Evolutionary conservation across 1,140 invertebrate genomes (phyloP), one percentile per base, ranked within the genome.

Genomic region (Brachionus asplanchnoidis): DNA sequence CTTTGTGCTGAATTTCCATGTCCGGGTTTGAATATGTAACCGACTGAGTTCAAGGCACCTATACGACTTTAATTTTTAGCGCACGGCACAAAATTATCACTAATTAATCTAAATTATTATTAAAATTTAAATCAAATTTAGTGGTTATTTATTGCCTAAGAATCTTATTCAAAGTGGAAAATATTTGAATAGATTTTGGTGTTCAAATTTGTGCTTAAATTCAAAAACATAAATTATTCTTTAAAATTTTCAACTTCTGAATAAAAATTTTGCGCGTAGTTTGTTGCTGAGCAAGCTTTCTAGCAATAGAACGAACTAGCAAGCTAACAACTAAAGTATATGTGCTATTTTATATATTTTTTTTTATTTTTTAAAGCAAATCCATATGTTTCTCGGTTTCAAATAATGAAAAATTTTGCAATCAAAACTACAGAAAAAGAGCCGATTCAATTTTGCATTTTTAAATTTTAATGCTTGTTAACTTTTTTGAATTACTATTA

Each of bases 191-290:
- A 0, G 66, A 36, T 70, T 70, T 70, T 26, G 11, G 32, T 73
- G 32, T 73, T 42, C 2, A 42, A 73, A 42, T 73, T 73, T 40
- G 68, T 73, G 68, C 68, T 73, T 73, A 20, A 42, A 73, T 20
- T 20, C 32, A 73, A 73, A 73, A 73, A 42, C 68, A 73, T 73
- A 73, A 73, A 73, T 73, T 73, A 73, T 73, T 73, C 36, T 73
- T 73, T 73, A 20, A 68, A 68, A 42, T 73, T 40, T 73, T 73
- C 8, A 73, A 73, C 40, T 73, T 73, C 9, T 20, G 40, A 40
- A 20, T 73, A 40, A 3, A 73, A 73, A 32, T 40, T 73, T 20
- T 73, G 68, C 17, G 68, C 40, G 68, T 73, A 40, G 68, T 17
- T 73, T 73, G 68, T 73, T 73, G 68, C 68, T 73, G 68, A 73